These are phyloP conservation scores for Drosophila dives DNA, from an alignment of 2,888 invertebrate species.

Conservation along the genomic window DNA sequence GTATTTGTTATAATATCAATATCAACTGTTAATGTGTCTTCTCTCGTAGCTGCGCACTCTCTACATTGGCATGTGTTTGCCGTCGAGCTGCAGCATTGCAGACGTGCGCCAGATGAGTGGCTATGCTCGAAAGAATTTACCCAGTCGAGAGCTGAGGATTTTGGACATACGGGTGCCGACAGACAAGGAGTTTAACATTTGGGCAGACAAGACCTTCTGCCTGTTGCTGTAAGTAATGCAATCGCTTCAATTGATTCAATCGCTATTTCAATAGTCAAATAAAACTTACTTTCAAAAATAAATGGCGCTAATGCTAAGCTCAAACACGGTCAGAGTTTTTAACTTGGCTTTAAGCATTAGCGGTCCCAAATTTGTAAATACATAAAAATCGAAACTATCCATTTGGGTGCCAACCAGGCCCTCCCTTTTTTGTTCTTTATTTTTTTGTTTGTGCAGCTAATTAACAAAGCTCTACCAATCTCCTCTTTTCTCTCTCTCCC, in stretches of 20 bases:
- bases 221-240: constrained; percentile 88
- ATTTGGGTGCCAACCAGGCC: constrained; percentile 25
- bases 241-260: neutral
- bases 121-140: constrained; percentile 86
- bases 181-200: constrained; percentile 88
- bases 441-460: constrained; percentile 32
- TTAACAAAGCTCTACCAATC: constrained; percentile 34
- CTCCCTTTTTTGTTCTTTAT: neutral
- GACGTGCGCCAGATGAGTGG: constrained; percentile 88
- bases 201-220: constrained; percentile 90
- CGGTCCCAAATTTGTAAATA: constrained; percentile 13
- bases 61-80: constrained; percentile 91
- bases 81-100: constrained; percentile 88
- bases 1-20: neutral
- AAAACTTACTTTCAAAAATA: constrained; percentile 63
- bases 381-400: constrained; percentile 62
- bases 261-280: neutral
- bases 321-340: constrained; percentile 25
- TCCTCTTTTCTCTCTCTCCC: neutral
- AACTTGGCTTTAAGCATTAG: constrained; percentile 37
- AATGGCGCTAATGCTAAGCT: constrained; percentile 26
- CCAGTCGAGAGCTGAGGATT: constrained; percentile 86
- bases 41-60: constrained; percentile 88
- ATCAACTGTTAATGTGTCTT: neutral
- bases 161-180: constrained; percentile 89